Percentiles rank a stretch among this genome's conserved stretches.
Conservation (phyloP, 2,113 vertebrate species). For the Xenotilapia longispinis region DNA sequence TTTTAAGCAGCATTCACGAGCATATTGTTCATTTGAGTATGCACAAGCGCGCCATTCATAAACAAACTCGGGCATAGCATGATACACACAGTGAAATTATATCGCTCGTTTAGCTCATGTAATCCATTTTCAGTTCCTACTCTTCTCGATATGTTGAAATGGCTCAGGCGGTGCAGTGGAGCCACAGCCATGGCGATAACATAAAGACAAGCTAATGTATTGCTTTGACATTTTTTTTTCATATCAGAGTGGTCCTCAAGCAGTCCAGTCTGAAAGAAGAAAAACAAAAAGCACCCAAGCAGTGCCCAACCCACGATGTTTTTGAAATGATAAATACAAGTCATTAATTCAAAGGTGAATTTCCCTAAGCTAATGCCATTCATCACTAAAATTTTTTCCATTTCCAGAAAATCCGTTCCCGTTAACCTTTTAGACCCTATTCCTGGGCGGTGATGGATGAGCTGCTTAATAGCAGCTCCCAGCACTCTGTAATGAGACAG, state of each 20-base stretch:
- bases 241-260: conserved; percentile 11
- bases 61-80: background rate
- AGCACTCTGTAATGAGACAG: conserved; percentile 63
- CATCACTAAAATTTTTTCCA: conserved; percentile 56
- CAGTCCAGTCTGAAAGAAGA: background rate
- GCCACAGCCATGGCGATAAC: background rate
- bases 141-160: background rate
- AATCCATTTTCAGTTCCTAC: background rate
- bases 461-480: conserved; percentile 57
- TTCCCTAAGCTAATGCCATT: conserved; percentile 53
- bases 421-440: conserved; percentile 69
- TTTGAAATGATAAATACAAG: conserved; percentile 62
- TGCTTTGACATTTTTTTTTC: conserved; percentile 24
- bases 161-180: background rate
- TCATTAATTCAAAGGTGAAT: conserved; percentile 62
- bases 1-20: conserved; percentile 32
- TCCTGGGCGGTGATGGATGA: conserved; percentile 66
- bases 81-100: background rate
- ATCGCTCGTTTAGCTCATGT: background rate
- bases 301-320: background rate
- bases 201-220: conserved; percentile 7
- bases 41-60: conserved; percentile 17
- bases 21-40: background rate
- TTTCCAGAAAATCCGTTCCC: conserved; percentile 58
- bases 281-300: background rate